phyloP scores from a whole-genome alignment of 2,113 vertebrate genomes.

The Dasyurus viverrinus region DNA sequence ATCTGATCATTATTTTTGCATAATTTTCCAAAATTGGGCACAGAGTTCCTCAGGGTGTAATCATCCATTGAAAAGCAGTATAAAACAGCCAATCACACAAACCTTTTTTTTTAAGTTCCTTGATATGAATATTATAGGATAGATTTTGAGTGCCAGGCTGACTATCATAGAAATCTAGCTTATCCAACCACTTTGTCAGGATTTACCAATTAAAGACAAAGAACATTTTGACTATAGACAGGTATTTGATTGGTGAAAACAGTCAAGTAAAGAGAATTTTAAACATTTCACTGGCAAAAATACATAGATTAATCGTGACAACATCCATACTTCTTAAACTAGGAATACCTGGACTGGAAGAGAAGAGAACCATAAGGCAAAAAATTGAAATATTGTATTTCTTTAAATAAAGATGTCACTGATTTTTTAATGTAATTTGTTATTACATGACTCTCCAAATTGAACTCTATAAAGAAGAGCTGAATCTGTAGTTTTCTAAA shows the following conservation, averaged over 20 bases:
- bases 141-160: not conserved
- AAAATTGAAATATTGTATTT: not conserved
- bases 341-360: not conserved
- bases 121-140: not conserved
- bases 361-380: not conserved
- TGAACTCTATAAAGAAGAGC: not conserved
- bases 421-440: not conserved
- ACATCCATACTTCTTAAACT: not conserved
- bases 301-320: not conserved
- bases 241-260: not conserved
- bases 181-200: not conserved
- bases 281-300: not conserved
- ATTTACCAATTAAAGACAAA: not conserved
- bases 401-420: not conserved
- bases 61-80: not conserved
- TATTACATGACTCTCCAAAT: not conserved
- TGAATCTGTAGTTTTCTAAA: not conserved
- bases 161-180: not conserved
- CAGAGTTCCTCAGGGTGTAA: not conserved
- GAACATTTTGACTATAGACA: not conserved
- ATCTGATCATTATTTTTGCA: conserved; percentile 15
- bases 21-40: not conserved
- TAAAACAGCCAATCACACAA: not conserved
- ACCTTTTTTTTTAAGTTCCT: not conserved
- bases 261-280: not conserved